Percentiles rank a stretch among this genome's conserved stretches.
These are phyloP conservation scores for Aldrovandia affinis DNA, from an alignment of 2,797 vertebrate species.

Conservation along the genomic window DNA sequence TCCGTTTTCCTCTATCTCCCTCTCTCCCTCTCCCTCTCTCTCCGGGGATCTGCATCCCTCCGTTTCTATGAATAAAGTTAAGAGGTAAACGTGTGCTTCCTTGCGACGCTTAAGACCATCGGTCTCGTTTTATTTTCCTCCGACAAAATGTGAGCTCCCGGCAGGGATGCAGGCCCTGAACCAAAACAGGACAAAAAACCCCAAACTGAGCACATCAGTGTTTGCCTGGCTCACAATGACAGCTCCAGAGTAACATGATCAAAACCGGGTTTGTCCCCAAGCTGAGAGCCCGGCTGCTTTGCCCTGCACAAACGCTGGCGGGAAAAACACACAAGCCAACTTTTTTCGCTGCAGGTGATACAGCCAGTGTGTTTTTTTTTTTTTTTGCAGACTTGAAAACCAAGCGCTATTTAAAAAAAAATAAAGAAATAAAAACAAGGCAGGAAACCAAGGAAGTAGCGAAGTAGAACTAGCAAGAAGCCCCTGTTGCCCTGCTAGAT, in stretches of 20 bases:
- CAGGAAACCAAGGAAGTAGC: conserved; percentile 16
- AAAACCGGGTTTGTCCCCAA: conserved; percentile 50
- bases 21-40: background rate
- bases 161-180: conserved; percentile 48
- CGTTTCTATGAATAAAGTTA: background rate
- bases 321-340: conserved; percentile 10
- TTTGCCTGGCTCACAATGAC: conserved; percentile 57
- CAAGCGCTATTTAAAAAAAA: background rate
- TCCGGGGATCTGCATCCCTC: background rate
- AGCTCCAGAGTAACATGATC: conserved; percentile 49
- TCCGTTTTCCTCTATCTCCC: background rate
- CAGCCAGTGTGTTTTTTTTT: too few species aligned
- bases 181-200: conserved; percentile 48
- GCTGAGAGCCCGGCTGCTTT: conserved; percentile 30
- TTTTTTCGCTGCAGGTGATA: background rate
- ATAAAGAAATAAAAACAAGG: background rate
- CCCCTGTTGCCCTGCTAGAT: conserved; percentile 13
- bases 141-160: conserved; percentile 50
- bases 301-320: background rate
- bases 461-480: conserved; percentile 15
- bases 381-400: background rate
- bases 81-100: conserved; percentile 1
- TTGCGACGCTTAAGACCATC: conserved; percentile 35
- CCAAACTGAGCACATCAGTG: conserved; percentile 32
- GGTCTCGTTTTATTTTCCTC: conserved; percentile 56